These are phyloP conservation scores for Crioceris asparagi DNA, from an alignment of 2,888 invertebrate species.

Conservation along the genomic window DNA sequence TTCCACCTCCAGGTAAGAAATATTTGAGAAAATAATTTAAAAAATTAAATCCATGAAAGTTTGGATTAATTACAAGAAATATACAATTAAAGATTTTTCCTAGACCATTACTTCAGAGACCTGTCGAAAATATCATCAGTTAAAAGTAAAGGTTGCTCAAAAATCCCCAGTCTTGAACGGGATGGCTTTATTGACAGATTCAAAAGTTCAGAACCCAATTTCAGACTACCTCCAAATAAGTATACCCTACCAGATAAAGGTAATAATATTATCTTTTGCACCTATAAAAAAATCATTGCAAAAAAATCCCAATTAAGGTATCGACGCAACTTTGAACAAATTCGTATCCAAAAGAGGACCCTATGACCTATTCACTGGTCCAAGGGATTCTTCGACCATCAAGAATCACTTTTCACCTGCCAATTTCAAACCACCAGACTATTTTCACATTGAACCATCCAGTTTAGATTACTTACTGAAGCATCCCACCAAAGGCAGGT, in stretches of 20 bases:
- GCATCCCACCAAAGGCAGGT: conserved; percentile 24
- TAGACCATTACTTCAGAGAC: conserved; percentile 2
- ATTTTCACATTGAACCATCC: conserved; percentile 26
- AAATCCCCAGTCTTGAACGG: conserved; percentile 29
- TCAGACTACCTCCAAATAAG: conserved; percentile 27
- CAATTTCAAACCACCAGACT: conserved; percentile 23
- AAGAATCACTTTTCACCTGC: conserved; percentile 43
- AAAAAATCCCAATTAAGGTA: too few species aligned
- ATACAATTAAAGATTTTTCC: too few species aligned
- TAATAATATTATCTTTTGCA: neutral
- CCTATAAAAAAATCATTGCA: conserved; percentile 6
- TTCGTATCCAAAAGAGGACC: conserved; percentile 32
- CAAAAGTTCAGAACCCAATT: conserved; percentile 20
- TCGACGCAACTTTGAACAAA: conserved; percentile 13
- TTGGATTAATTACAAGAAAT: too few species aligned
- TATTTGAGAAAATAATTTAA: neutral
- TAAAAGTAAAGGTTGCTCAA: conserved; percentile 19
- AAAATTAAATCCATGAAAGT: too few species aligned
- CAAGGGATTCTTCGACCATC: conserved; percentile 40
- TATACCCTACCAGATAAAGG: conserved; percentile 18
- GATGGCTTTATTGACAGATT: conserved; percentile 30
- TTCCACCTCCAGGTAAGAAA: neutral
- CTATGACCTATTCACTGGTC: conserved; percentile 40
- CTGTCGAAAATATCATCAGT: conserved; percentile 5
- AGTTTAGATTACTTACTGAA: conserved; percentile 27